Percentiles rank a stretch among this genome's conserved stretches.
phyloP scores from a whole-genome alignment of 53 echinoderm and acorn worm species.

The Paracentrotus lividus region DNA sequence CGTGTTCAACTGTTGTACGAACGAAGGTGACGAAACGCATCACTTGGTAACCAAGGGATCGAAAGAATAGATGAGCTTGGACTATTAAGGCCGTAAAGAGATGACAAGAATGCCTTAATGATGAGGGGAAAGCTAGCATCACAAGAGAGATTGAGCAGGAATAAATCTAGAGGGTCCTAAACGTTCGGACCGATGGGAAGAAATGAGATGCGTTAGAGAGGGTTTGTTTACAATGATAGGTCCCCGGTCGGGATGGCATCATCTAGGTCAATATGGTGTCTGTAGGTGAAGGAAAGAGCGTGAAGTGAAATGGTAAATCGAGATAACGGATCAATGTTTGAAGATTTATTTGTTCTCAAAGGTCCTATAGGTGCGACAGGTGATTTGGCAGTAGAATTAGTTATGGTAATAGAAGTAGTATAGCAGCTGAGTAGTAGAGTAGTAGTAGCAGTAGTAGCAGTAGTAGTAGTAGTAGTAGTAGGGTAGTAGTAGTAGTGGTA shows the following conservation, averaged over 20 bases:
- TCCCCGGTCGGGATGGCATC: conserved; percentile 32
- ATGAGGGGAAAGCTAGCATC: conserved; percentile 21
- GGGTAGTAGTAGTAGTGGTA: no score
- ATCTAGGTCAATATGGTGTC: conserved; percentile 39
- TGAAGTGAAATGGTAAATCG: conserved; percentile 27
- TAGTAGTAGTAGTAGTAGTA: no score
- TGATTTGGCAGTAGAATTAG: neutral
- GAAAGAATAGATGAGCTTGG: conserved; percentile 37
- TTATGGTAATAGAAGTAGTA: no score
- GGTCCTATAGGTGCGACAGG: conserved; percentile 4
- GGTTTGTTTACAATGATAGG: conserved; percentile 28
- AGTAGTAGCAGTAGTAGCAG: no score
- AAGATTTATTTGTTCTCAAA: neutral
- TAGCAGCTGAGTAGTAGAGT: no score
- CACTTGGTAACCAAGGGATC: conserved; percentile 30
- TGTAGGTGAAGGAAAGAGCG: neutral
- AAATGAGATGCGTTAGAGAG: neutral
- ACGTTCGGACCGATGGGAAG: neutral
- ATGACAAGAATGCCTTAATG: conserved; percentile 30
- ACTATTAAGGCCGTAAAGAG: neutral
- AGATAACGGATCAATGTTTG: conserved; percentile 1
- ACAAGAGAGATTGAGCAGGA: neutral
- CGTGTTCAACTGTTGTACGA: neutral
- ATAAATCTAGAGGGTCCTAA: neutral
- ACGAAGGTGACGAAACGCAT: neutral